Evolutionary conservation across 1,140 invertebrate genomes (phyloP).

Genomic region (Lepidurus couesii): DNA sequence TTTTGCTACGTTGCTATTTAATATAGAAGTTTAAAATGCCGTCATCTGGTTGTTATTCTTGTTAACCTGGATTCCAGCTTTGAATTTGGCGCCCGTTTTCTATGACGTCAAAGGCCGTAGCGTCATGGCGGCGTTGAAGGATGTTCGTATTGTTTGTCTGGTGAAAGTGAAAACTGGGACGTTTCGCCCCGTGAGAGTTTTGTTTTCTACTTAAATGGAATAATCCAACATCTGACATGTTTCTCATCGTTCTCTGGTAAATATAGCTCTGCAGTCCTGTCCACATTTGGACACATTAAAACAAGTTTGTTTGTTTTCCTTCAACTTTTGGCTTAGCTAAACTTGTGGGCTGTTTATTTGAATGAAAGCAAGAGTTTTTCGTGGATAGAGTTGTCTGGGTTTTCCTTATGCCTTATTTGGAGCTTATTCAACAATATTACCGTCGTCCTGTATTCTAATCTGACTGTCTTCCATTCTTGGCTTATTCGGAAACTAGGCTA

Average conservation of each 20-base stretch:
- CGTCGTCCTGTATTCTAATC: too few relatives aligned
- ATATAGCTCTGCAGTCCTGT: neutral
- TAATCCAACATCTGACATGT: neutral
- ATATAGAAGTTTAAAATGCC: too few relatives aligned
- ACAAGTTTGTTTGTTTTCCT: too few relatives aligned
- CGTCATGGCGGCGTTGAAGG: conserved; percentile 7
- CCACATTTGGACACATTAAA: too few relatives aligned
- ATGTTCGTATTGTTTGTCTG: neutral
- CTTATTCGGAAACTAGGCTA: neutral
- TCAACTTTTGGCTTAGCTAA: too few relatives aligned
- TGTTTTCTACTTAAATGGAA: neutral
- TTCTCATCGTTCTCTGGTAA: neutral
- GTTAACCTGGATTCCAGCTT: neutral
- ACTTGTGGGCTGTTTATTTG: too few relatives aligned
- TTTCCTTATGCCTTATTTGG: too few relatives aligned
- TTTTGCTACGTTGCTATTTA: too few relatives aligned
- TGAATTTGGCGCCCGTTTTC: neutral
- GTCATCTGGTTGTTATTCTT: too few relatives aligned
- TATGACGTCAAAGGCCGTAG: neutral
- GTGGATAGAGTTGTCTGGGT: too few relatives aligned
- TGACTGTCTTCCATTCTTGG: neutral
- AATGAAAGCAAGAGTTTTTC: too few relatives aligned
- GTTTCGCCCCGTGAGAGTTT: neutral
- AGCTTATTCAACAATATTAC: too few relatives aligned
- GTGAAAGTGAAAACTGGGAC: conserved; percentile 21